These are phyloP conservation scores for Nothobranchius kuhntae DNA, from an alignment of 2,113 vertebrate species.

Conservation along the genomic window DNA sequence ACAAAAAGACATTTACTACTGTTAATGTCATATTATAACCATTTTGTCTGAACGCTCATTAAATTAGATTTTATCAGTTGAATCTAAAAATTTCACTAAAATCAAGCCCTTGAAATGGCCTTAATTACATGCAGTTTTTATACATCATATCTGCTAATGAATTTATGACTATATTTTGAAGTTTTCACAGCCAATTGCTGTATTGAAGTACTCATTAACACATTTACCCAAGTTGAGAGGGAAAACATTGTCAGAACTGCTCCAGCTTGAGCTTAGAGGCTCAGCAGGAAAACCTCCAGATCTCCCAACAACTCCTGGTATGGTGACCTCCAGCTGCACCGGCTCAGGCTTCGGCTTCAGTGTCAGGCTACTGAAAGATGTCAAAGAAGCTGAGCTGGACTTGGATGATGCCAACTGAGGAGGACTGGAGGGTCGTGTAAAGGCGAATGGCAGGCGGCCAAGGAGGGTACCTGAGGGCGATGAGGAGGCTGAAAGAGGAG, in stretches of 20 bases:
- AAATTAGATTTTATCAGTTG: too few species aligned
- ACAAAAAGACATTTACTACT: too few species aligned
- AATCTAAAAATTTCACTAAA: too few species aligned
- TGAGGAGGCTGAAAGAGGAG: conserved; percentile 61
- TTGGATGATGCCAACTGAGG: conserved; percentile 63
- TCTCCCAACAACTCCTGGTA: conserved; percentile 40
- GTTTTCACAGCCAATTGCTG: too few species aligned
- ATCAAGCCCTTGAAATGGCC: too few species aligned
- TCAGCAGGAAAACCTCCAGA: conserved; percentile 52
- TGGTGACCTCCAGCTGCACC: conserved; percentile 76
- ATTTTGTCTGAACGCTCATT: too few species aligned
- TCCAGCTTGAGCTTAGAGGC: conserved; percentile 64
- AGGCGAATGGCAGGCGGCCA: conserved; percentile 71
- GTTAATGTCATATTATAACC: too few species aligned
- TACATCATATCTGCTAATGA: too few species aligned
- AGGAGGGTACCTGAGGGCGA: conserved; percentile 61
- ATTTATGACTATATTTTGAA: too few species aligned
- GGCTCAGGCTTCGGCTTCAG: conserved; percentile 80
- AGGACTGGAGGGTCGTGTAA: conserved; percentile 65
- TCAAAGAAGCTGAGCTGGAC: conserved; percentile 43
- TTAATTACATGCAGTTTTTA: too few species aligned
- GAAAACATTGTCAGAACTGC: conserved; percentile 62
- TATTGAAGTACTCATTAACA: too few species aligned
- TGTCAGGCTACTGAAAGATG: conserved; percentile 49
- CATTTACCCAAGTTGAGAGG: conserved; percentile 76